These are phyloP conservation scores for Spongilla lacustris DNA, from an alignment of 37 sponge, comb jelly and placozoan genomes.

Conservation along the genomic window DNA sequence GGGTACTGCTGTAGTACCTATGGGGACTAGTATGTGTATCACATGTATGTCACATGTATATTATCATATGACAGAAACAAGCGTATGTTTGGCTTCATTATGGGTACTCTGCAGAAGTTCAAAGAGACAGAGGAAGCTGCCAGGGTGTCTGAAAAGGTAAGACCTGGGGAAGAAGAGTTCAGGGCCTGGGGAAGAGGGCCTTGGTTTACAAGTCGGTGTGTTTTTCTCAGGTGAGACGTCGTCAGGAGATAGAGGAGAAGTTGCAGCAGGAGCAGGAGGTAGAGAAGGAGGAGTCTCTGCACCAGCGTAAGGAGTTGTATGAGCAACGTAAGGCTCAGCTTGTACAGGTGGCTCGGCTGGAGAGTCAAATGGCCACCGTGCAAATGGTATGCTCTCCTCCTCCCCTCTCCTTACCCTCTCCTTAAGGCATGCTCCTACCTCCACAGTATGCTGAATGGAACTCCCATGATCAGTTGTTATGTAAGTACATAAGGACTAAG, in stretches of 20 bases:
- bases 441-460: conserved; percentile 73
- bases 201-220: not conserved
- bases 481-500: conserved; percentile 68
- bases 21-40: too few species aligned
- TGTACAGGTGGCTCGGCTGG: conserved; percentile 41
- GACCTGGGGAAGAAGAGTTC: not conserved
- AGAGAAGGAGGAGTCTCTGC: conserved; percentile 55
- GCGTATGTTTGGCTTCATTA: conserved; percentile 86
- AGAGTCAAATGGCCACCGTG: conserved; percentile 46
- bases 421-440: not conserved
- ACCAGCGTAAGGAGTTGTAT: conserved; percentile 67
- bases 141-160: conserved; percentile 57
- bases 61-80: conserved; percentile 79
- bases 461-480: conserved; percentile 44
- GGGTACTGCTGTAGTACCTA: too few species aligned
- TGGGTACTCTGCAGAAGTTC: conserved; percentile 87
- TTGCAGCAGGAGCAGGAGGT: conserved; percentile 53
- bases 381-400: conserved; percentile 26
- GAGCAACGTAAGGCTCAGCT: conserved; percentile 52
- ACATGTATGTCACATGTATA: too few species aligned
- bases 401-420: not conserved
- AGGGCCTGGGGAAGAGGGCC: not conserved
- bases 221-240: conserved; percentile 57
- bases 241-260: conserved; percentile 75
- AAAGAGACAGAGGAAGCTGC: conserved; percentile 50